Conservation (phyloP, 2,888 invertebrate genomes). For the Dascillus cervinus region DNA sequence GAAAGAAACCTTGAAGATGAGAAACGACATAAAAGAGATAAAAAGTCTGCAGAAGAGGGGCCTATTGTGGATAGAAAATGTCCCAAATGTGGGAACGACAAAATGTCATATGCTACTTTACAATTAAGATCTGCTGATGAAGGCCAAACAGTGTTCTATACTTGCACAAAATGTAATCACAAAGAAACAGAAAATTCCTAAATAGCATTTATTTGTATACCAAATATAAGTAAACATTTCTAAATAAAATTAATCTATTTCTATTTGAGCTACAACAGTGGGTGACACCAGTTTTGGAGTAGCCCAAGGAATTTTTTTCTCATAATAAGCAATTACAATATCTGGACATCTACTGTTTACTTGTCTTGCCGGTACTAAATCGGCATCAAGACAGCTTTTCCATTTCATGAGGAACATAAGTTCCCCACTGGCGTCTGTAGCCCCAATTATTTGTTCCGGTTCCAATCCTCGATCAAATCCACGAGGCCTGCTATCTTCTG, state of each 20-base stretch:
- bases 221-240: constrained; percentile 2
- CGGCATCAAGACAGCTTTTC: constrained; percentile 59
- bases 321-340: constrained; percentile 58
- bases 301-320: constrained; percentile 38
- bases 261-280: constrained; percentile 19
- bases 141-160: constrained; percentile 98
- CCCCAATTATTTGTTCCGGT: constrained; percentile 83
- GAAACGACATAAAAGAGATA: constrained; percentile 28
- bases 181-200: constrained; percentile 71
- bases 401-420: constrained; percentile 88
- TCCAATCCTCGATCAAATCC: constrained; percentile 74
- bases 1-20: constrained; percentile 33
- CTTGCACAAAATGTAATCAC: constrained; percentile 85
- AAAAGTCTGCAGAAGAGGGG: constrained; percentile 54
- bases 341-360: constrained; percentile 54
- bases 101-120: constrained; percentile 92
- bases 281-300: constrained; percentile 9
- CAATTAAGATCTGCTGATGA: constrained; percentile 97
- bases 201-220: constrained; percentile 10
- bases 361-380: constrained; percentile 55
- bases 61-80: constrained; percentile 77
- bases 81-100: constrained; percentile 79
- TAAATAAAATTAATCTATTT: constrained; percentile 17
- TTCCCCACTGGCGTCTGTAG: constrained; percentile 81
- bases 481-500: constrained; percentile 46